phyloP scores from a whole-genome alignment of 2,888 invertebrate species.

The Crocallis elinguaria region DNA sequence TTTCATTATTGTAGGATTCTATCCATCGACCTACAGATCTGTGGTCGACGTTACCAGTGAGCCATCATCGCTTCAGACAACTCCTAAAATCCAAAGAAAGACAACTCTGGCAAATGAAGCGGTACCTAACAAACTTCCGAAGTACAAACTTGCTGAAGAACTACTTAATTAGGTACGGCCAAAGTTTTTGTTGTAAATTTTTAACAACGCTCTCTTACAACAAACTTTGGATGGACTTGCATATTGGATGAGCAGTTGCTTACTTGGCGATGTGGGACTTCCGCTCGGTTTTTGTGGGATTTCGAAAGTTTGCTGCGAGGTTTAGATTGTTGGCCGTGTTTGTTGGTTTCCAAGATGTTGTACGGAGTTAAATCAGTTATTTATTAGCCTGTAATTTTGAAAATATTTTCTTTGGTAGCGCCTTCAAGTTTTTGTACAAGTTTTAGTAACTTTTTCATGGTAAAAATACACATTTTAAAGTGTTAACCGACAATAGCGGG shows the following conservation, averaged over 20 bases:
- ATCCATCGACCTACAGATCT: too few species aligned
- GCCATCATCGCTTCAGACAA: neutral
- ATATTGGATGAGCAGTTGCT: constrained; percentile 33
- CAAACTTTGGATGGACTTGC: constrained; percentile 33
- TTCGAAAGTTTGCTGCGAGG: constrained; percentile 1
- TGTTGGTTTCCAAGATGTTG: neutral
- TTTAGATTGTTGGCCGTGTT: too few species aligned
- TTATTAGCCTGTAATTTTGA: too few species aligned
- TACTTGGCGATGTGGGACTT: constrained; percentile 17
- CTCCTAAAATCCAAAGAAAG: neutral
- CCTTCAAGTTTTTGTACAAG: too few species aligned
- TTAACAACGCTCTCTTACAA: constrained; percentile 30
- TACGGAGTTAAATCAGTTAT: too few species aligned
- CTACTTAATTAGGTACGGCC: constrained; percentile 37
- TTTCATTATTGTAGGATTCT: too few species aligned
- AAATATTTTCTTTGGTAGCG: too few species aligned
- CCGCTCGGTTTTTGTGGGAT: constrained; percentile 9
- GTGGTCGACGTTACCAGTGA: too few species aligned
- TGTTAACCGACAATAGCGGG: too few species aligned
- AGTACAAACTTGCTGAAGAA: constrained; percentile 20
- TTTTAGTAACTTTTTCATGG: too few species aligned
- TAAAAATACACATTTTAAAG: too few species aligned
- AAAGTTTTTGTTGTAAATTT: constrained; percentile 39
- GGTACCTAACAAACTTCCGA: constrained; percentile 8
- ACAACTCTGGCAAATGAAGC: constrained; percentile 16